Base-by-base conservation (phyloP, 2,113 vertebrate genomes). In the Chaenocephalus aceratus region DNA sequence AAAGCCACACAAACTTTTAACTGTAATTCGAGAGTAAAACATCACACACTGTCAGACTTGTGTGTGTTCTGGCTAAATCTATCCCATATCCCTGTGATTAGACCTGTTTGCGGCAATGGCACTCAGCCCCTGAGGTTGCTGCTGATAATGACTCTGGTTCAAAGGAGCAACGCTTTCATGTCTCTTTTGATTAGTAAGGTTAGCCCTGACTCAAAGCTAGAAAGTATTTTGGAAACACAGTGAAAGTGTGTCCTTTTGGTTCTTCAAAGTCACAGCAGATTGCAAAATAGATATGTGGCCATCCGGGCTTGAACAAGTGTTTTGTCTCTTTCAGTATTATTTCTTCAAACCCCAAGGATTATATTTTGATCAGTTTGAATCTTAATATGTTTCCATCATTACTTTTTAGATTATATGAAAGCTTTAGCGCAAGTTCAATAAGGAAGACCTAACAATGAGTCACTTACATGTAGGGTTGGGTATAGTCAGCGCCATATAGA, bases 141-240 rank as follows among this genome's bases (percentile, higher is more conserved):
- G 73, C 66, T 18, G 72, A 76, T 92, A 90, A 93, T 91, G 90
- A 90, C 71, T 84, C 15, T 23, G 65, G 83, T 88, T 92, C 85
- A 91, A 91, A 83, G 70, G 66, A 77, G 80, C 73, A 66, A 68
- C 48, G 23, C 92, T 89, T 92, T 92, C 70, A 89, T 84, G 88
- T 88, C 83, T 78, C 77, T 79, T 90, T 87, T 89, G 82, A 90
- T 93, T 91, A 86, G 79, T 63, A 80, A 75, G 75, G 85, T 90
- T 86, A 74, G 75, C 57, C 11, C 51, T 64, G 82, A 88, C 82
- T 90, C 72, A 60, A 77, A 90, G 83, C 65, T 53, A 73, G 58
- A 75, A 74, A 79, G 79, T 62, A 80, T 80, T 84, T 66, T 79
- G 62, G 76, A 86, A 77, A 80, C 73, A 72, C 36, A 61, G 65